phyloP scores from a whole-genome alignment of 2,113 vertebrate genomes.

The Oryzias celebensis region DNA sequence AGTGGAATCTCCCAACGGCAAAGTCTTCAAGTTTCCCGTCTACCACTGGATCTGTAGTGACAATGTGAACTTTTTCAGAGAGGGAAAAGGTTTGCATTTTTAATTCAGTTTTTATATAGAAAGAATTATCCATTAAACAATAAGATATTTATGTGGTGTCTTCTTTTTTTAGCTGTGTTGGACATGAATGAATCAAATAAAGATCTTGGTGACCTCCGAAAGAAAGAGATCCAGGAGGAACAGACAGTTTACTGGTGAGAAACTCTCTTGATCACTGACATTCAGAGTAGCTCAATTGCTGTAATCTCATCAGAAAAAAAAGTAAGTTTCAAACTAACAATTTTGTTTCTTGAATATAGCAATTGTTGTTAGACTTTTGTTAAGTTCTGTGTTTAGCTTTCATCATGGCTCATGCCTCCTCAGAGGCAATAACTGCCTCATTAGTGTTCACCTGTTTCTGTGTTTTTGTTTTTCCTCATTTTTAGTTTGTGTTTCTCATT shows the following conservation, averaged over 20 bases:
- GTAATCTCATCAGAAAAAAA: background rate
- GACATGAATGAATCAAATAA: conserved; percentile 32
- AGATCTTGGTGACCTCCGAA: conserved; percentile 4
- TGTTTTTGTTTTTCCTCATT: no score
- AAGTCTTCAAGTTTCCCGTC: conserved; percentile 53
- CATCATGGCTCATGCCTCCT: no score
- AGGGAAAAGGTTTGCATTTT: conserved; percentile 58
- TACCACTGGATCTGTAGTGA: conserved; percentile 55
- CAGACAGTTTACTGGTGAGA: conserved; percentile 38
- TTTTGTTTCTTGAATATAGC: no score
- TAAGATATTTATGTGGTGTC: background rate
- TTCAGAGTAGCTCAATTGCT: background rate
- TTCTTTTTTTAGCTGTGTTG: conserved; percentile 40
- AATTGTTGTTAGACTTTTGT: no score
- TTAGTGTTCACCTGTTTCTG: no score
- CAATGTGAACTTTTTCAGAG: conserved; percentile 39
- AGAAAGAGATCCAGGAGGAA: conserved; percentile 36
- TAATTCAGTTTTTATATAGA: background rate
- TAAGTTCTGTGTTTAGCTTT: no score
- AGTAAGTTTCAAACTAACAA: background rate
- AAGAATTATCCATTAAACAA: background rate
- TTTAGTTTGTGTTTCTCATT: no score
- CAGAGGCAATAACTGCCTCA: no score
- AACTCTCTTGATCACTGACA: background rate
- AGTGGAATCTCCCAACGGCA: conserved; percentile 44